These are phyloP conservation scores for Agonopterix arenella DNA, from an alignment of 2,888 invertebrate genomes.

Conservation along the genomic window DNA sequence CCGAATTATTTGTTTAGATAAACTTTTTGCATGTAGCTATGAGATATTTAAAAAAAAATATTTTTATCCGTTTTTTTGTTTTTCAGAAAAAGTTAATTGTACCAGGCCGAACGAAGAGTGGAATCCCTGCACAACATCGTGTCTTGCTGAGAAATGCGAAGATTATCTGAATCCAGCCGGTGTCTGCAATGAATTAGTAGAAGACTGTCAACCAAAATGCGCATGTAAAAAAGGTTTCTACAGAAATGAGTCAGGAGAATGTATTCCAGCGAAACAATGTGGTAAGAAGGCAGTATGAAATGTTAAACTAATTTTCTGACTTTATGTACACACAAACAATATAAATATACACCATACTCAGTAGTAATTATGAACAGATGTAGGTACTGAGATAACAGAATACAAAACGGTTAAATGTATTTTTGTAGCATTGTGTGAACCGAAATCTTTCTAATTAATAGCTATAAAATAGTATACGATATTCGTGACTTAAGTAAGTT, in stretches of 20 bases:
- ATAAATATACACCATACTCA: too few species aligned
- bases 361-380: too few species aligned
- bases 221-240: conserved; percentile 24
- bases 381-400: too few species aligned
- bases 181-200: conserved; percentile 27
- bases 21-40: too few species aligned
- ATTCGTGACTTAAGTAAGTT: too few species aligned
- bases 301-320: too few species aligned
- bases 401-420: too few species aligned
- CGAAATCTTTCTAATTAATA: too few species aligned
- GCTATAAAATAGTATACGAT: too few species aligned
- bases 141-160: conserved; percentile 23
- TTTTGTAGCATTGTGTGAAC: too few species aligned
- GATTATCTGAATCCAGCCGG: conserved; percentile 5
- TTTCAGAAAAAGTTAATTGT: conserved; percentile 14
- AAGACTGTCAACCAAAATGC: conserved; percentile 27
- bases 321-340: too few species aligned
- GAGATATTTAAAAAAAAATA: background rate
- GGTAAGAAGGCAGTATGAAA: conserved; percentile 7
- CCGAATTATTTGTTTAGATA: too few species aligned
- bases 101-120: conserved; percentile 34
- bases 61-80: background rate
- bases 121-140: conserved; percentile 16
- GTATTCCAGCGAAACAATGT: conserved; percentile 25
- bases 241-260: conserved; percentile 22